A percentile compares a stretch with the other conserved stretches of the same genome.
These are phyloP conservation scores for Barnardius zonarius DNA, from an alignment of 2,113 vertebrate genomes.

Conservation along the genomic window DNA sequence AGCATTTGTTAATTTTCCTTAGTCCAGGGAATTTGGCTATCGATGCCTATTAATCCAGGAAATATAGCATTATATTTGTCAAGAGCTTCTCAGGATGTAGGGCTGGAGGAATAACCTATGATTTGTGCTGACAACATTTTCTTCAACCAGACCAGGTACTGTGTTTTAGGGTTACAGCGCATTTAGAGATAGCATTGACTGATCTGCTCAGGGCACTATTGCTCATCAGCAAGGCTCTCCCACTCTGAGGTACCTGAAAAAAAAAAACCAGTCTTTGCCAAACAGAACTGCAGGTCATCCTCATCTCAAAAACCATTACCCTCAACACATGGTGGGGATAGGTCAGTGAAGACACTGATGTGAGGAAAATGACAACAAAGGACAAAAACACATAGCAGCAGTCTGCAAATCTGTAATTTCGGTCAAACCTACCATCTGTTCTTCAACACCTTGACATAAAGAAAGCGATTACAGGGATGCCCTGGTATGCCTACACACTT, in stretches of 20 bases:
- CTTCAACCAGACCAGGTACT: not conserved
- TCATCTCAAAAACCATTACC: conserved; percentile 7
- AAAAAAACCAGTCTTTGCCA: not conserved
- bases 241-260: not conserved
- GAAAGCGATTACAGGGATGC: conserved; percentile 15
- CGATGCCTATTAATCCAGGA: conserved; percentile 25
- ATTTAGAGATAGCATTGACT: conserved; percentile 11
- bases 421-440: conserved; percentile 49
- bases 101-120: conserved; percentile 2
- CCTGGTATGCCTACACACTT: not conserved
- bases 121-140: conserved; percentile 51
- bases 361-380: conserved; percentile 37
- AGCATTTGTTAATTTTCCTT: conserved; percentile 45
- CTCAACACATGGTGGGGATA: conserved; percentile 6
- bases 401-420: conserved; percentile 38
- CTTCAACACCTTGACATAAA: conserved; percentile 46
- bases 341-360: conserved; percentile 29
- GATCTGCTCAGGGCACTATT: conserved; percentile 19
- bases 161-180: conserved; percentile 39
- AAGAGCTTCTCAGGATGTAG: conserved; percentile 14
- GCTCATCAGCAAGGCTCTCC: not conserved
- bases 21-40: conserved; percentile 12
- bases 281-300: conserved; percentile 40
- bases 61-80: conserved; percentile 17
- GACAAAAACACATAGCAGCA: conserved; percentile 52